Evolutionary conservation across 2,113 vertebrate genomes (phyloP), one percentile per base, ranked within the genome.

Genomic region (Stigmatopora nigra): DNA sequence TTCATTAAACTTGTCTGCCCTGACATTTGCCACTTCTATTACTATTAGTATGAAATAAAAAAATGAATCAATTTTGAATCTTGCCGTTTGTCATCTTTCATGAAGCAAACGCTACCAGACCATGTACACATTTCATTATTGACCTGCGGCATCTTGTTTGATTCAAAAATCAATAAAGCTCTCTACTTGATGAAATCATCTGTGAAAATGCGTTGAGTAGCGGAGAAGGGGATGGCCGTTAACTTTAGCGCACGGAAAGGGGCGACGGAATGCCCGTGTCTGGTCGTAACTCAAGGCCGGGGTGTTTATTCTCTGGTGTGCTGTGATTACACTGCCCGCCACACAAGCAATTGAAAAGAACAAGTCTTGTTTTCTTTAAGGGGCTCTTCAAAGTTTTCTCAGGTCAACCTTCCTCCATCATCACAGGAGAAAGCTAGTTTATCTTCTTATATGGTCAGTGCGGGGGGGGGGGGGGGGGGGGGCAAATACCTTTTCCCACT

Each of bases 131-230:
- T 19, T 52, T 52, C 49, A 52, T 20, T 11, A 52, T 52, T 52
- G 49, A 52, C 49, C 17, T 52, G 10, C 3, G n/a, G 17, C n/a
- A 12, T 52, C 38, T 10, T 41, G 38, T 41, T 8, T 2, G 17
- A 19, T 19, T 52, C n/a, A 5, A 20, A 31, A 52, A 20, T 52
- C 49, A 52, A 52, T 52, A 52, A 52, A 20, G n/a, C 17, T 19
- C 17, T 52, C 49, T 52, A n/a, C 17, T 52, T 52, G 49, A 52
- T 52, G 49, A 52, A 52, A 52, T 52, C 49, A 11, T 52, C 49
- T 19, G 17, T 19, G 8, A 8, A 52, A 52, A 52, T 4, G 49
- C 8, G 2, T n/a, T 7, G n/a, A 20, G n/a, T 11, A 1, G 49
- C n/a, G 8, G 49, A 19, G 49, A 49, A 49, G n/a, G 17, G n/a